Evolutionary conservation across 2,113 vertebrate species (phyloP).

Genomic region (Dromiciops gliroides): DNA sequence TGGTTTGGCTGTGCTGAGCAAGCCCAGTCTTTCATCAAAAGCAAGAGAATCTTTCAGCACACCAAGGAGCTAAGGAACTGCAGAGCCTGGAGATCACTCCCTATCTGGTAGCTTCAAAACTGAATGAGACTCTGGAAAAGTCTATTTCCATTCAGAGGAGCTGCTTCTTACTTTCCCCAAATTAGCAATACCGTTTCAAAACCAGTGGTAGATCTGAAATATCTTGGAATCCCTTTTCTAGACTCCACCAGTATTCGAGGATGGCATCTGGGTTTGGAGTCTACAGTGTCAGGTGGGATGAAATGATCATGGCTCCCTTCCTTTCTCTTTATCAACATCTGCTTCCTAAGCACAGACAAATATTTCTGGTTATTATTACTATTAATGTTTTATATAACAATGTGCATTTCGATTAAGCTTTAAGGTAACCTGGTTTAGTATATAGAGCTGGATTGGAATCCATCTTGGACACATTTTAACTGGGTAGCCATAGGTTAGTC

Average conservation of each 20-base stretch:
- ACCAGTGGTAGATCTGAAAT: slow-evolving; percentile 5
- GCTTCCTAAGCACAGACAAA: neutral
- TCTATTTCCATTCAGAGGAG: neutral
- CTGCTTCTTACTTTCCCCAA: neutral
- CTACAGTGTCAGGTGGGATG: neutral
- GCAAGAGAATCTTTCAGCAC: neutral
- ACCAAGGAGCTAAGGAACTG: neutral
- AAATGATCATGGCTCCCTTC: neutral
- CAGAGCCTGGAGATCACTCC: neutral
- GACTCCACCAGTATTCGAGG: neutral
- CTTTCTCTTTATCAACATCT: neutral
- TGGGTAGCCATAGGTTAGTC: neutral
- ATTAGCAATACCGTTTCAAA: neutral
- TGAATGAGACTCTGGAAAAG: neutral
- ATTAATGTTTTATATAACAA: neutral
- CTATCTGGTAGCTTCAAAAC: neutral
- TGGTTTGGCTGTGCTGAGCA: neutral
- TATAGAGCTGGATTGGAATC: neutral
- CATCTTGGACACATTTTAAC: neutral
- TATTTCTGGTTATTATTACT: neutral
- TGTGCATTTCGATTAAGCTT: neutral
- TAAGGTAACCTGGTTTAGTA: neutral
- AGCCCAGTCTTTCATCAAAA: neutral
- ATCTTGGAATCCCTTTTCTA: neutral
- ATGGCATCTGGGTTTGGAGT: neutral